Conservation (phyloP, 1,140 invertebrate species). For the Cotesia typhae region DNA sequence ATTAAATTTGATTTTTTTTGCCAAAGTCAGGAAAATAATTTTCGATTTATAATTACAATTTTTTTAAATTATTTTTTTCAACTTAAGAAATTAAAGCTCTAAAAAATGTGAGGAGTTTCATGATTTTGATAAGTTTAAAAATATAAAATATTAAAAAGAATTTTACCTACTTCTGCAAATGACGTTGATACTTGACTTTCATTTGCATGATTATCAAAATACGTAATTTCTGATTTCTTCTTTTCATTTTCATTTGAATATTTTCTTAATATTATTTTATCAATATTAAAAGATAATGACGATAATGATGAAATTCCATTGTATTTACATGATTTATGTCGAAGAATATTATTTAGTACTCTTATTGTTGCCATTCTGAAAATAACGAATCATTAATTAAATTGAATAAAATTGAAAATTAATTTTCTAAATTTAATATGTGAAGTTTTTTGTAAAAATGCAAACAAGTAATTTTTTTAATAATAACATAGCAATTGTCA, state of each 20-base stretch:
- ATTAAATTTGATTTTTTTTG: no score
- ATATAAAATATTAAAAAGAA: constrained; percentile 33
- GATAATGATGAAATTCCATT: constrained; percentile 33
- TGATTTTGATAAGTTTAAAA: no score
- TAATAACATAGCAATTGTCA: no score
- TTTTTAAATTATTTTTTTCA: no score
- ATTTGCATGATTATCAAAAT: constrained; percentile 40
- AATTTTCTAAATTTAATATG: no score
- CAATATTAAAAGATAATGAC: constrained; percentile 28
- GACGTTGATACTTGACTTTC: constrained; percentile 49
- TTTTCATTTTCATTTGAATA: constrained; percentile 52
- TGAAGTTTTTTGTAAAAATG: no score
- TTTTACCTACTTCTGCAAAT: constrained; percentile 57
- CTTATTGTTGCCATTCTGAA: constrained; percentile 53
- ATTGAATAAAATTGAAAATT: not conserved
- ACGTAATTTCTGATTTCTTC: constrained; percentile 37
- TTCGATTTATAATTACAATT: no score
- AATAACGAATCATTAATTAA: not conserved
- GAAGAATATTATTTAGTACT: constrained; percentile 46
- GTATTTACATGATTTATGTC: constrained; percentile 37
- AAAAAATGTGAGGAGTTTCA: no score
- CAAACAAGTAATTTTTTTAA: no score
- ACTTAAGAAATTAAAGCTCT: no score
- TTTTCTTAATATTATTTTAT: constrained; percentile 30
- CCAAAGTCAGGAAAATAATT: no score